Evolutionary conservation across 2,888 invertebrate species (phyloP), one percentile per base, ranked within the genome.

Genomic region (Calameuta idolon): DNA sequence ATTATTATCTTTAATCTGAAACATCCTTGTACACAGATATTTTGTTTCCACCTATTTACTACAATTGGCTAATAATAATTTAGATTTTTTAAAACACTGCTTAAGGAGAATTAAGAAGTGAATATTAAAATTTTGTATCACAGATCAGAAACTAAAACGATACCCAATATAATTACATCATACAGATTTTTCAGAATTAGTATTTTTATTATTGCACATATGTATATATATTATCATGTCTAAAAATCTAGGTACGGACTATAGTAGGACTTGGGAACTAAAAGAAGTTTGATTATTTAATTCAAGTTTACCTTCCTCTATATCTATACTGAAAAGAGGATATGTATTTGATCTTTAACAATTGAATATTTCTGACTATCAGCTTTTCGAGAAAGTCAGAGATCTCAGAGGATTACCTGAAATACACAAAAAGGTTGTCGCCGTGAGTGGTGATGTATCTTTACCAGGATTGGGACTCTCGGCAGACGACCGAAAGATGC

Each of bases 311-410:
- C 2, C 55, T 55, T 5, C 55, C 55, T 55, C 55, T 23, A 9
- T 55, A 55, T 55, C 23, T 55, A 55, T 55, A 55, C 9, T 15
- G 23, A 55, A 4, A 23, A 23, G 5, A 55, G 23, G 23, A 55
- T 55, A 23, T 9, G 4, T 23, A 23, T 23, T 55, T 55, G 55
- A 23, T 23, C 5, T 23, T 55, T 55, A 55, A 55, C 23, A 23
- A 23, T 23, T 55, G 1, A 55, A 55, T 55, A 55, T 23, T 55
- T 55, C 23, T 40, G 15, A 40, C 40, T 55, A 55, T 73, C 92
- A 97, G 97, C 92, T 97, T 0, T 98, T 96, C 90, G 96, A 96
- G 82, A 92, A 94, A 85, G 92, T 97, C 1, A 95, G 95, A 82
- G 91, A 93, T 69, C 88, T 94, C 83, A 93, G 94, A 23, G 96